phyloP scores from a whole-genome alignment of 2,888 invertebrate species.

The Steromphala cineraria region DNA sequence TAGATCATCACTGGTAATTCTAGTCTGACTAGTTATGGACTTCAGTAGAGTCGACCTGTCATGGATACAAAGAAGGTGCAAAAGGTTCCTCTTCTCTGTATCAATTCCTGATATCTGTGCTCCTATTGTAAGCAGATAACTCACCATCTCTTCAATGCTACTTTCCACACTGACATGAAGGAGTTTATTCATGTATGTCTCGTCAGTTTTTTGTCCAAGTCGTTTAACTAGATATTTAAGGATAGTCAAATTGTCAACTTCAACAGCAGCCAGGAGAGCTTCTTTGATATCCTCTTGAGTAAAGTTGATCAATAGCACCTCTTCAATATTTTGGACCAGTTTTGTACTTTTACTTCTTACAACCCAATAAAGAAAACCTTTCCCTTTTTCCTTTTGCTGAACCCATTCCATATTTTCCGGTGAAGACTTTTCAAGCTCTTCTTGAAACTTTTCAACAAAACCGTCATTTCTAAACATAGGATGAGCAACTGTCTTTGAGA shows the following conservation, averaged over 20 bases:
- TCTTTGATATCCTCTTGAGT: background rate
- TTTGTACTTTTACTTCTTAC: background rate
- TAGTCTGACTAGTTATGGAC: background rate
- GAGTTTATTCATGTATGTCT: background rate
- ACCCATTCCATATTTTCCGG: background rate
- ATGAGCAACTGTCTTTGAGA: background rate
- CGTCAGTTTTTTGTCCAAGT: background rate
- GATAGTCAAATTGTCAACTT: background rate
- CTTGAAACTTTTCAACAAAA: background rate
- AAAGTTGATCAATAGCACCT: background rate
- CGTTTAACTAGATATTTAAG: background rate
- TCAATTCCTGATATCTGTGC: background rate
- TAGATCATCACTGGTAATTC: too few relatives aligned
- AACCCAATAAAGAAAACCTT: background rate
- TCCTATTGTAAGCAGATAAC: background rate
- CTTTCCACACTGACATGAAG: background rate
- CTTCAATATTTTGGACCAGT: background rate
- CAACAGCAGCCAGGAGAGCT: background rate
- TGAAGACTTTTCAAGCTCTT: background rate
- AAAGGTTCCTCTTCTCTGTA: too few relatives aligned
- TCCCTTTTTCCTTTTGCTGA: background rate
- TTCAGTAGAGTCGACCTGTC: too few relatives aligned
- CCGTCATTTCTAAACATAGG: background rate
- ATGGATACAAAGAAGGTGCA: too few relatives aligned
- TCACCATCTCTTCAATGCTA: background rate